Evolutionary conservation across 2,113 vertebrate species (phyloP).

Genomic region (Lophura nycthemera): DNA sequence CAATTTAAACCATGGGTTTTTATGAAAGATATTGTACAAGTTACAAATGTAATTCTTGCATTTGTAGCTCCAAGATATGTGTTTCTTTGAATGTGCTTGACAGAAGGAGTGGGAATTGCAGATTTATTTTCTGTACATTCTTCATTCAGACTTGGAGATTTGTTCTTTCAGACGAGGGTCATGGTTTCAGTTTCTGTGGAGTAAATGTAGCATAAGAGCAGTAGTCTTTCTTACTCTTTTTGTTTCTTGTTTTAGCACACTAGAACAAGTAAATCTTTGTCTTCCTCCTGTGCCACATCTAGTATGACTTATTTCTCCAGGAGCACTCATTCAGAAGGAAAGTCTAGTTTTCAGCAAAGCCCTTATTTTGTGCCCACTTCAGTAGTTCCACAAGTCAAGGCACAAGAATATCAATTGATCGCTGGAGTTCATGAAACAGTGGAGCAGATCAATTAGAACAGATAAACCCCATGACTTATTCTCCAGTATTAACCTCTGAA

Average conservation of each 20-base stretch:
- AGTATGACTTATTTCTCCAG: background rate
- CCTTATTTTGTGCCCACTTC: conserved; percentile 13
- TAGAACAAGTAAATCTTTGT: background rate
- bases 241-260: conserved; percentile 18
- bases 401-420: background rate
- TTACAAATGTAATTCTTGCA: background rate
- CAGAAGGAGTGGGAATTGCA: background rate
- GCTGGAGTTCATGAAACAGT: background rate
- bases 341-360: background rate
- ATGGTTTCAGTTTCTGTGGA: background rate
- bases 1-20: background rate
- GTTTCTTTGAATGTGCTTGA: background rate
- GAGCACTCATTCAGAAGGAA: background rate
- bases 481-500: background rate
- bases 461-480: background rate
- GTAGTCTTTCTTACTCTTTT: conserved; percentile 24
- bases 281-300: background rate
- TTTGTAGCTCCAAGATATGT: background rate
- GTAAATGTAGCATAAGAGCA: background rate
- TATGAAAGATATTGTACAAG: background rate
- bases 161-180: background rate
- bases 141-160: background rate
- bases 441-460: background rate
- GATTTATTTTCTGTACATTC: background rate
- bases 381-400: background rate